Evolutionary conservation across 2,797 vertebrate genomes (phyloP).

Genomic region (Poliocrania exsul): DNA sequence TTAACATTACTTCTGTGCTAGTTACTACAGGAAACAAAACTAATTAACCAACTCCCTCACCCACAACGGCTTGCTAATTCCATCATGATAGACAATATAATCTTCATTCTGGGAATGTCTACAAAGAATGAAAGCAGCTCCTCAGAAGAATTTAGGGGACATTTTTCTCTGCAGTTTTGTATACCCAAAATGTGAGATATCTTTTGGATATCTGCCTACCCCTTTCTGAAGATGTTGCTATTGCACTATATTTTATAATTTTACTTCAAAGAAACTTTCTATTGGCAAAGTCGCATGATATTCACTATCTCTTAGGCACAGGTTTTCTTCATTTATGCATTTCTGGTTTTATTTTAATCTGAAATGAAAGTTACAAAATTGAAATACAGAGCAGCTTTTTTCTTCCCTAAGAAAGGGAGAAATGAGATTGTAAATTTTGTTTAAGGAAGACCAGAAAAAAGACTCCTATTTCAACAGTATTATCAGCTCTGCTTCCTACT

Average conservation of each 20-base stretch:
- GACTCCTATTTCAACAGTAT: neutral
- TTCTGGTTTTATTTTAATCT: conserved; percentile 21
- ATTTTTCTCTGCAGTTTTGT: neutral
- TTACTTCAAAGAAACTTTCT: neutral
- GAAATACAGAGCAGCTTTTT: neutral
- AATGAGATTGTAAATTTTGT: conserved; percentile 9
- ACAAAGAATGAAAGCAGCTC: neutral
- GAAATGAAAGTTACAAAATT: neutral
- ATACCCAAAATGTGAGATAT: neutral
- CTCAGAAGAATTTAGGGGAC: neutral
- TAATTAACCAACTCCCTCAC: neutral
- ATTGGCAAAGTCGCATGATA: neutral
- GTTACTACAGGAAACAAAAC: neutral
- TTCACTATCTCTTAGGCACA: neutral
- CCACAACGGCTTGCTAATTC: neutral
- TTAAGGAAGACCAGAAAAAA: neutral
- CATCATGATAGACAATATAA: neutral
- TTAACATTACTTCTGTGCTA: neutral
- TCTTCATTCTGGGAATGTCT: neutral
- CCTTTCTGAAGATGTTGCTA: neutral
- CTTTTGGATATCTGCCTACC: neutral
- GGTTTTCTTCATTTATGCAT: neutral
- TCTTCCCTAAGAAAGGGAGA: neutral
- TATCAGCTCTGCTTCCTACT: conserved; percentile 18
- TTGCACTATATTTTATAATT: neutral